Base-by-base conservation (phyloP, 2,113 vertebrate genomes). In the Anseranas semipalmata region DNA sequence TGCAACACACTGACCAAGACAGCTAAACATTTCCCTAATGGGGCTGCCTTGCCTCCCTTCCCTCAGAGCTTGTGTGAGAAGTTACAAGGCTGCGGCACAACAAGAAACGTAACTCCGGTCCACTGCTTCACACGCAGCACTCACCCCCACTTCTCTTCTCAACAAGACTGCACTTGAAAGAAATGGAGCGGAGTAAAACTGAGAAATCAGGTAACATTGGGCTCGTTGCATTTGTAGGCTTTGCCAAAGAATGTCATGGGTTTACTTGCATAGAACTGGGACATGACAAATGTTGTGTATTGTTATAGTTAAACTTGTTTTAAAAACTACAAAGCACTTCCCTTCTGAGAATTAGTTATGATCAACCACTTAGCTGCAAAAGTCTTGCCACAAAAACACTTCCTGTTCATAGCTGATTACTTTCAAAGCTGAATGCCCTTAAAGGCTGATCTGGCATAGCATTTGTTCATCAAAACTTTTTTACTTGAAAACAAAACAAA, bases 301-400 rank as follows among this genome's bases (percentile, higher is more conserved):
- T 71, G 55, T 92, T 91, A 88, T 72, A 92, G 80, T 87, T 95
- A 86, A 87, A 70, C 74, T 56, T 30, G 35, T 41, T 91, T 71
- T 68, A 71, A 77, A 86, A 96, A 35, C 67, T 98, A 93, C 96
- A 95, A 96, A 96, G 93, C 93, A 97, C 92, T 98, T 98, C 96
- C 94, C 91, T 98, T 98, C 98, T 97, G 95, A 98, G 98, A 98
- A 98, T 55, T 94, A 89, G 93, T 73, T 93, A 68, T 43, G 89
- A 93, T 97, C 92, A 97, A 97, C 96, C 96, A 95, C 96, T 33
- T 72, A 15, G 60, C 95, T 95, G 93, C 87, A 97, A 93, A 96
- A 92, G 89, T 52, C 74, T 95, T 70, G 92, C 96, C 97, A 95
- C 97, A 98, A 97, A 72, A 73, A 95, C 79, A 96, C 97, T 98